Base-by-base conservation (phyloP, 2,888 invertebrate species). In the Metopia argyrocephala region DNA sequence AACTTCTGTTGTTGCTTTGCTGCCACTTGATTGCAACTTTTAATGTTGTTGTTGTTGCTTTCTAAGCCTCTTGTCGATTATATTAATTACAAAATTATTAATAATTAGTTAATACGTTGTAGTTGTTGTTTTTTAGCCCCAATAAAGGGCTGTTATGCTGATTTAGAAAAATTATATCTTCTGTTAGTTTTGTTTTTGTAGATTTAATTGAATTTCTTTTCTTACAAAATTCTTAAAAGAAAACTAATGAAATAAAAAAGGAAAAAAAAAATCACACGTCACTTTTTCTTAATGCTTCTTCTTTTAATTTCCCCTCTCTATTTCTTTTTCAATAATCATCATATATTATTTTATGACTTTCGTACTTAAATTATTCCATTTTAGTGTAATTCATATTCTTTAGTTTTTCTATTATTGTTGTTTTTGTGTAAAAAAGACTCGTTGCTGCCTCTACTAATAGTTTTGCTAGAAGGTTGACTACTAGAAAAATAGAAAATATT, bases 241-340 rank as follows among this genome's bases (percentile, higher is more conserved):
- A 38, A 6, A 38, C 9, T 38, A 38, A 76, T 25, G 20, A 61
- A 69, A 64, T 45, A 57, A 64, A 48, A 54, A 64, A 69, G 66
- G 56, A 66, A 64, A 74, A 64, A n/a, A 76, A 81, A 38, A 69
- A 78, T 38, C 38, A 76, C 80, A 81, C 81, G 78, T 78, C 74
- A 75, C 74, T 70, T 66, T 66, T 76, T 62, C 65, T 57, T 69
- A 69, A 31, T 23, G 50, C 15, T 54, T 69, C 46, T 62, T 69
- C 21, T 66, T 65, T 25, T 28, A 56, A 18, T 54, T 64, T 64
- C 23, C 23, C 38, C 31, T 54, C 52, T 28, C 52, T 27, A 28
- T 66, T 21, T 54, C 27, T 27, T 46, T 3, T 15, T 12, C 38
- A 12, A 31, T 21, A 25, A 25, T 64, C 28, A 64, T 71, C 31